These are phyloP conservation scores for Diachrysia chrysitis DNA, from an alignment of 2,888 invertebrate species.

Conservation along the genomic window DNA sequence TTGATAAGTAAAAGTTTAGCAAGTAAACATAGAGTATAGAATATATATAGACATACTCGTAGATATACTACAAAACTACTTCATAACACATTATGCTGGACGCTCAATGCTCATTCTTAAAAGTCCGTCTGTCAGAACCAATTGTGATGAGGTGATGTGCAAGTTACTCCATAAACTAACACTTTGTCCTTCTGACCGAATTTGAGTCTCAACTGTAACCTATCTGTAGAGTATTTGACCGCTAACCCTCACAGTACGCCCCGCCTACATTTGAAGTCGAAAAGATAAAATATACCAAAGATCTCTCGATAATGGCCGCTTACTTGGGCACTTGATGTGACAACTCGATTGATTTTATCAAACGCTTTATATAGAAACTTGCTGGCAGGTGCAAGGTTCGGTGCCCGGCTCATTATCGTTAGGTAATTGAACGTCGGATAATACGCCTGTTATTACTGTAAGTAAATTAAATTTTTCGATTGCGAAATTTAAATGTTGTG, in stretches of 20 bases:
- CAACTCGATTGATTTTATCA: constrained; percentile 62
- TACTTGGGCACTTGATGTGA: constrained; percentile 44
- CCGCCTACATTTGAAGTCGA: not conserved
- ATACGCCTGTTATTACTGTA: constrained; percentile 51
- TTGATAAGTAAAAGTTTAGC: too few species aligned
- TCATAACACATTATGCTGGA: too few species aligned
- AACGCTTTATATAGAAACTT: constrained; percentile 55
- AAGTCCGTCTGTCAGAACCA: too few species aligned
- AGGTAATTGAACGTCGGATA: constrained; percentile 63
- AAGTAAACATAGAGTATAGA: too few species aligned
- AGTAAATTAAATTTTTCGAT: constrained; percentile 56
- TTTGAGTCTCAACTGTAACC: not conserved
- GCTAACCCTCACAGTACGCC: not conserved
- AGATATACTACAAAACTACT: too few species aligned
- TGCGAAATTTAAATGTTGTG: constrained; percentile 48
- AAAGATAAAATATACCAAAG: constrained; percentile 27
- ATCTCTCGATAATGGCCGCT: constrained; percentile 38
- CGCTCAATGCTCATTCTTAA: too few species aligned
- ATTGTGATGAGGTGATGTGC: too few species aligned
- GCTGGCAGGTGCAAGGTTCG: constrained; percentile 57
- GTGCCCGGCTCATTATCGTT: constrained; percentile 58
- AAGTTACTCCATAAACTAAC: too few species aligned
- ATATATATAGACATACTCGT: too few species aligned
- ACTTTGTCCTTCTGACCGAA: too few species aligned
- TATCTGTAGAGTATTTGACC: not conserved